Percentiles rank a stretch among this genome's conserved stretches.
Evolutionary conservation across 2,888 invertebrate genomes (phyloP).

Genomic region (Diloba caeruleocephala): DNA sequence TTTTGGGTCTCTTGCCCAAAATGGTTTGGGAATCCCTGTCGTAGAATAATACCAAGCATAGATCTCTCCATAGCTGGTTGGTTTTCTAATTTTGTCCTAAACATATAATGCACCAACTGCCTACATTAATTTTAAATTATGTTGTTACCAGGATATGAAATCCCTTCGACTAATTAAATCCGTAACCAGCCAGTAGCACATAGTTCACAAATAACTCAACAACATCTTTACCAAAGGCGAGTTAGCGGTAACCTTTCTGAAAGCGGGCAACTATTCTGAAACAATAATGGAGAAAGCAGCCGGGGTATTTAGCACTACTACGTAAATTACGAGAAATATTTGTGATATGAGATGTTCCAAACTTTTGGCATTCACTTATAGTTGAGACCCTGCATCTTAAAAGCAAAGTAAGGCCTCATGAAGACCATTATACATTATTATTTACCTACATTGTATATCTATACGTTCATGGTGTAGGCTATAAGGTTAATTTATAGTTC

Average conservation of each 20-base stretch:
- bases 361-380: slow-evolving; percentile 56
- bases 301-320: slow-evolving; percentile 41
- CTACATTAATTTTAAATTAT: too few relatives aligned
- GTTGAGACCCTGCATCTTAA: slow-evolving; percentile 34
- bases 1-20: too few relatives aligned
- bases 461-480: too few relatives aligned
- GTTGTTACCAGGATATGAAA: slow-evolving; percentile 3
- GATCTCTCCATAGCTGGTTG: too few relatives aligned
- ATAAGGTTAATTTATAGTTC: too few relatives aligned
- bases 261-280: slow-evolving; percentile 50
- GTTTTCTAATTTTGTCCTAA: too few relatives aligned
- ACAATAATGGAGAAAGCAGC: slow-evolving; percentile 52
- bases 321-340: slow-evolving; percentile 63
- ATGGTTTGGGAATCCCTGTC: too few relatives aligned
- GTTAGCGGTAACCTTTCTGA: slow-evolving; percentile 18
- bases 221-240: slow-evolving; percentile 23
- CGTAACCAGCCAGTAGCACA: slow-evolving; percentile 20
- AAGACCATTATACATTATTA: too few relatives aligned
- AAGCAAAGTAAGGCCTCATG: too few relatives aligned
- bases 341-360: slow-evolving; percentile 53
- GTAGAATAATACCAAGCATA: too few relatives aligned
- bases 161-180: slow-evolving; percentile 16
- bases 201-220: slow-evolving; percentile 32
- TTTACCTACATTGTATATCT: too few relatives aligned
- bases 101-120: too few relatives aligned